Percentiles rank a stretch among this genome's conserved stretches.
Conservation (phyloP, 23 tunicate genomes). For the Clavelina lepadiformis region DNA sequence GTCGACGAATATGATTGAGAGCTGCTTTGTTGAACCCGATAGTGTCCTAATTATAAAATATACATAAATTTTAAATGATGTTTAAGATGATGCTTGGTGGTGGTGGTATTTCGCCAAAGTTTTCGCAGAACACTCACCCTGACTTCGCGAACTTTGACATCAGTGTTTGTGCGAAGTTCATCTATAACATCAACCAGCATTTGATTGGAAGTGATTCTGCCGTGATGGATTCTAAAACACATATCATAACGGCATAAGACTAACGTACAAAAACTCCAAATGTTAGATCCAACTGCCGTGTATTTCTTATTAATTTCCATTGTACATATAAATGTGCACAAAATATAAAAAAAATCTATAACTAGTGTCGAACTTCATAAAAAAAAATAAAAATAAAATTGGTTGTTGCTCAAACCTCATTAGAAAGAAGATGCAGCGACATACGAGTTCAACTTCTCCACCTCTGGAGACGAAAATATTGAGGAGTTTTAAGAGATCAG, state of each 20-base stretch:
- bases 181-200: conserved; percentile 55
- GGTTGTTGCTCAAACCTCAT: conserved; percentile 30
- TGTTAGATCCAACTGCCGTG: neutral
- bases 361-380: neutral
- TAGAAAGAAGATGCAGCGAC: conserved; percentile 73
- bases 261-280: neutral
- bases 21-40: conserved; percentile 87
- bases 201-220: conserved; percentile 60
- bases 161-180: conserved; percentile 41
- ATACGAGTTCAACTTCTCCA: conserved; percentile 73
- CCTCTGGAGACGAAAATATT: conserved; percentile 50
- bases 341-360: neutral
- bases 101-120: too few species aligned
- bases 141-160: conserved; percentile 34
- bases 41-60: conserved; percentile 26
- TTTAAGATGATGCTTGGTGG: too few species aligned
- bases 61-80: neutral
- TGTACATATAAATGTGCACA: neutral
- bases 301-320: too few species aligned
- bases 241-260: conserved; percentile 5
- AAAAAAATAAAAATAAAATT: neutral
- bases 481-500: conserved; percentile 49
- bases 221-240: conserved; percentile 62
- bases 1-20: conserved; percentile 47
- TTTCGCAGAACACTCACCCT: too few species aligned